Conservation (phyloP, 2,888 invertebrate species). For the Matsumyia berberina region DNA sequence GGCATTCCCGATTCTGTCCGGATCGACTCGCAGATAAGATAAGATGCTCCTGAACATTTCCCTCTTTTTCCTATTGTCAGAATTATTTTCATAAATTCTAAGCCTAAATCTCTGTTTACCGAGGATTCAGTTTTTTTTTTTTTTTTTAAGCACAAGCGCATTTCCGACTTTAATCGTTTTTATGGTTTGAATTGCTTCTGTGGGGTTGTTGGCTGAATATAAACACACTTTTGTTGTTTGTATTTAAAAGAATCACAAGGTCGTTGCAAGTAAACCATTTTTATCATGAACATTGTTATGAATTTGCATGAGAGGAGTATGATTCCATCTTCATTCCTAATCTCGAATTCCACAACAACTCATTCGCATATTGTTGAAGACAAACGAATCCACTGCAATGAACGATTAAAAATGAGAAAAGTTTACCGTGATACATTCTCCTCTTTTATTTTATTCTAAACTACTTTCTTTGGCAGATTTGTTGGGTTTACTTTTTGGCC, state of each 20-base stretch:
- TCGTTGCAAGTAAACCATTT: conserved; percentile 32
- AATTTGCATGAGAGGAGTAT: conserved; percentile 19
- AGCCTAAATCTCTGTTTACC: conserved; percentile 25
- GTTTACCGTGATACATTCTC: not conserved
- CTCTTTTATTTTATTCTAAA: too few species aligned
- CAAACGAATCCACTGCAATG: conserved; percentile 11
- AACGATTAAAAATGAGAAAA: conserved; percentile 3
- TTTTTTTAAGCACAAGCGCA: conserved; percentile 36
- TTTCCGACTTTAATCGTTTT: conserved; percentile 25
- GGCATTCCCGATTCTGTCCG: too few species aligned
- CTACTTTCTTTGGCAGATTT: not conserved
- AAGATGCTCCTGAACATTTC: not conserved
- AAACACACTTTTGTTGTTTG: conserved; percentile 21
- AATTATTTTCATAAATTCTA: conserved; percentile 18
- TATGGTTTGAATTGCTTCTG: conserved; percentile 18
- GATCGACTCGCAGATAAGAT: too few species aligned
- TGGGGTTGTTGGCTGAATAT: not conserved
- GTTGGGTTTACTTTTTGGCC: not conserved
- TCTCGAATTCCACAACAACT: conserved; percentile 1
- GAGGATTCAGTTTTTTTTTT: conserved; percentile 18
- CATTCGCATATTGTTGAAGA: conserved; percentile 18
- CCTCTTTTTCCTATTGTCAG: not conserved
- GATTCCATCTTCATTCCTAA: conserved; percentile 1
- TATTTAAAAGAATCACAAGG: conserved; percentile 26
- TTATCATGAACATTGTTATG: not conserved